These are phyloP conservation scores for Drosophila sucinea DNA, from an alignment of 1,140 invertebrate genomes.

Conservation along the genomic window DNA sequence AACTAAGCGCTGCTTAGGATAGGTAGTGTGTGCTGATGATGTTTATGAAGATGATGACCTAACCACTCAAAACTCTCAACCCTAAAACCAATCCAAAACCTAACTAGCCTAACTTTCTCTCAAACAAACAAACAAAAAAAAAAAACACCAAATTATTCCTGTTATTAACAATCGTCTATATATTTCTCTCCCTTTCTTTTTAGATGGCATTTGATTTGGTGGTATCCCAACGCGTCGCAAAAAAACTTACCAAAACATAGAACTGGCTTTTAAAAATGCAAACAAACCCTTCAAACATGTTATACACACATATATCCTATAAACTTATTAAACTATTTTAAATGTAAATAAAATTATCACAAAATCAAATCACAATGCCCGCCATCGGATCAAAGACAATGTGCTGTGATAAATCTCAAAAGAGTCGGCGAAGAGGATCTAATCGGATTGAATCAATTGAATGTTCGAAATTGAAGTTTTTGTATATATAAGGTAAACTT, in stretches of 20 bases:
- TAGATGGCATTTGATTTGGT: slow-evolving; percentile 61
- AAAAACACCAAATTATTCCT: background rate
- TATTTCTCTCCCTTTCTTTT: slow-evolving; percentile 17
- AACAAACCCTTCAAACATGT: background rate
- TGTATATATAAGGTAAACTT: no score
- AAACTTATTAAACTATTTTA: slow-evolving; percentile 6
- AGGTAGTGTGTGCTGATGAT: slow-evolving; percentile 57
- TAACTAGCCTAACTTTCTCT: slow-evolving; percentile 13
- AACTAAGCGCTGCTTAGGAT: slow-evolving; percentile 76
- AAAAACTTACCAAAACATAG: slow-evolving; percentile 36
- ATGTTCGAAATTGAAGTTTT: no score
- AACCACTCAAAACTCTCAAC: background rate
- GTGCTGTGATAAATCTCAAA: no score
- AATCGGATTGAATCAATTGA: no score
- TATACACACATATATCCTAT: background rate
- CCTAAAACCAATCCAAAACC: slow-evolving; percentile 26
- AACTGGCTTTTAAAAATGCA: slow-evolving; percentile 50
- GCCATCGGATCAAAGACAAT: no score
- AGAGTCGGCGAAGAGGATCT: no score
- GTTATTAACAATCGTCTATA: slow-evolving; percentile 31
- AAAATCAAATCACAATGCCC: background rate
- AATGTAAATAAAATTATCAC: slow-evolving; percentile 8
- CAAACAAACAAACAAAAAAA: no score
- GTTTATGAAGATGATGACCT: slow-evolving; percentile 10
- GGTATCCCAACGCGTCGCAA: slow-evolving; percentile 20